Evolutionary conservation across 1,140 invertebrate species (phyloP), one percentile per base, ranked within the genome.

Genomic region (Trichomalopsis sarcophagae): DNA sequence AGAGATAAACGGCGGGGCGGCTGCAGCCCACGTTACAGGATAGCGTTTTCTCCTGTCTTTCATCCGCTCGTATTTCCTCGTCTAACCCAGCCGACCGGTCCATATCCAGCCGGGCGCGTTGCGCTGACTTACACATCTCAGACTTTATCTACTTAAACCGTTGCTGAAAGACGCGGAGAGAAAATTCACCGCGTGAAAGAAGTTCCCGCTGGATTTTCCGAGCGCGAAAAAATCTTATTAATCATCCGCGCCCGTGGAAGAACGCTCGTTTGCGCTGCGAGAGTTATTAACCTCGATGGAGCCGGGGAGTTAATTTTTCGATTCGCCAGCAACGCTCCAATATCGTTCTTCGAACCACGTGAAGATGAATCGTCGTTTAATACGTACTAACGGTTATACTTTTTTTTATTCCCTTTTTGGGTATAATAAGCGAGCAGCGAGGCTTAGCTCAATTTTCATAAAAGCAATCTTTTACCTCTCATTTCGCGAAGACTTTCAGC

Each of bases 1-100:
- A 23, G 85, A 84, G 86, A 84, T 83, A 83, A 77, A 82, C 55
- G 81, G 40, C 0, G 40, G 44, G 40, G 27, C 40, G 55, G 55
- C 55, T 17, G 13, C 6, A 23, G 11, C n/a, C 17, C 21, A 3
- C 73, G 36, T 27, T 62, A n/a, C 55, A n/a, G 9, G 47, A 74
- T 82, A 75, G 33, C 44, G 47, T 30, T 76, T 76, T 76, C 74
- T 50, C 14, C 33, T 62, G 71, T 74, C 73, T 30, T 36, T 40
- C 82, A 23, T 77, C 71, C 68, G 30, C 68, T 23, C 62, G 47
- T 82, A 82, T 76, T 82, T 82, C 27, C 73, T 66, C n/a, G 11
- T 76, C 68, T 27, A 76, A 36, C 2, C 68, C 55, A 76, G 30
- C 21, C n/a, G 13, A 21, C 23, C 23, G 11, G 27, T 27, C 68